phyloP scores from a whole-genome alignment of 2,113 vertebrate species.

The rabbit (Oryctolagus cuniculus) region DNA sequence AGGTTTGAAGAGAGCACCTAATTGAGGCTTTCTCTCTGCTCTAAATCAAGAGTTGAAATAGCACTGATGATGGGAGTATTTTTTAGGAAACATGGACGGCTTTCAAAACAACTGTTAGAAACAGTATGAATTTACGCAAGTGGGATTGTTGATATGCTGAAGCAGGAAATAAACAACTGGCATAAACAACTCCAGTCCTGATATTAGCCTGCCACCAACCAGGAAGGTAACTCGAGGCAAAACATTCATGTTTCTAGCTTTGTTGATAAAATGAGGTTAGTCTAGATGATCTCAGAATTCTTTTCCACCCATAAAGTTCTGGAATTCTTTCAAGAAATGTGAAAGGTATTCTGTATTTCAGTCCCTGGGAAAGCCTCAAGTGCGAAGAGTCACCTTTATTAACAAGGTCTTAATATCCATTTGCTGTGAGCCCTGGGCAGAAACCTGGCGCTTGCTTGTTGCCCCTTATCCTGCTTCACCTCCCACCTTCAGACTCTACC shows the following conservation, averaged over 20 bases:
- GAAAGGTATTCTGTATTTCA: conserved; percentile 9
- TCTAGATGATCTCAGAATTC: conserved; percentile 23
- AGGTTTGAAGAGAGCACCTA: conserved; percentile 52
- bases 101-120: conserved; percentile 65
- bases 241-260: conserved; percentile 48
- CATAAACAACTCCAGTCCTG: conserved; percentile 5
- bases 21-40: conserved; percentile 71
- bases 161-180: neutral
- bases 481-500: neutral
- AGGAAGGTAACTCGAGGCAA: conserved; percentile 41
- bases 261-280: conserved; percentile 32
- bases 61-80: conserved; percentile 22
- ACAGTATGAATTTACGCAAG: neutral
- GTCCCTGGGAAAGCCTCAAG: conserved; percentile 25
- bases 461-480: neutral
- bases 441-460: neutral
- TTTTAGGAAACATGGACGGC: neutral
- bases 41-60: conserved; percentile 61
- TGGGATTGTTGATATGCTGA: neutral
- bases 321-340: neutral
- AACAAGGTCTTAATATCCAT: conserved; percentile 40
- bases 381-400: conserved; percentile 37
- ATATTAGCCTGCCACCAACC: neutral
- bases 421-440: neutral
- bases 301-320: conserved; percentile 14